phyloP scores from a whole-genome alignment of 2,888 invertebrate species.

The Ichneumoninae sp. region DNA sequence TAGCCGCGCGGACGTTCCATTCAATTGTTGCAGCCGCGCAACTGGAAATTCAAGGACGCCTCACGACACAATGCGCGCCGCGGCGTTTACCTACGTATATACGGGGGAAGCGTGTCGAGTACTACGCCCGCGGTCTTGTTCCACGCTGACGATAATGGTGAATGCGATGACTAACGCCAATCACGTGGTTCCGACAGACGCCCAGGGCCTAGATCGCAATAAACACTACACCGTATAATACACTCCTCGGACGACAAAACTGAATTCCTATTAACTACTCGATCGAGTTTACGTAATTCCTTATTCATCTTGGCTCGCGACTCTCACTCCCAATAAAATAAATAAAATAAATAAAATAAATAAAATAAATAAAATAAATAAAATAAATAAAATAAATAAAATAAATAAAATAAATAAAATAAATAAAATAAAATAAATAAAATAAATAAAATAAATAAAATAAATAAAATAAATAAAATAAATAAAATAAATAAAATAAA shows the following conservation, averaged over 20 bases:
- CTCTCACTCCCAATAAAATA: neutral
- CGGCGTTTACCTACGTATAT: constrained; percentile 52
- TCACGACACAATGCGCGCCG: constrained; percentile 70
- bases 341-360: neutral
- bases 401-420: too few species aligned
- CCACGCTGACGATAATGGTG: constrained; percentile 42
- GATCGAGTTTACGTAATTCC: constrained; percentile 3
- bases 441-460: neutral
- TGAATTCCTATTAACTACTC: neutral
- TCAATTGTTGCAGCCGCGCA: constrained; percentile 76
- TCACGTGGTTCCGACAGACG: constrained; percentile 30
- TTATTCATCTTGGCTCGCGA: neutral
- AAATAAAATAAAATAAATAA: neutral
- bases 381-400: too few species aligned
- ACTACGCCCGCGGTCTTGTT: constrained; percentile 25
- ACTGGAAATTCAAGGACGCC: constrained; percentile 76
- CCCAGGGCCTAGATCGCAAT: constrained; percentile 17
- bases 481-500: neutral
- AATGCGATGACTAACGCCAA: constrained; percentile 52
- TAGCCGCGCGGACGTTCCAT: constrained; percentile 71
- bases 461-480: neutral
- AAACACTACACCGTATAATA: neutral
- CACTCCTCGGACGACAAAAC: neutral
- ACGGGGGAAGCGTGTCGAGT: constrained; percentile 41
- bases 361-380: neutral